phyloP scores from a whole-genome alignment of 1,140 invertebrate species.

The Ostrea denselamellosa region DNA sequence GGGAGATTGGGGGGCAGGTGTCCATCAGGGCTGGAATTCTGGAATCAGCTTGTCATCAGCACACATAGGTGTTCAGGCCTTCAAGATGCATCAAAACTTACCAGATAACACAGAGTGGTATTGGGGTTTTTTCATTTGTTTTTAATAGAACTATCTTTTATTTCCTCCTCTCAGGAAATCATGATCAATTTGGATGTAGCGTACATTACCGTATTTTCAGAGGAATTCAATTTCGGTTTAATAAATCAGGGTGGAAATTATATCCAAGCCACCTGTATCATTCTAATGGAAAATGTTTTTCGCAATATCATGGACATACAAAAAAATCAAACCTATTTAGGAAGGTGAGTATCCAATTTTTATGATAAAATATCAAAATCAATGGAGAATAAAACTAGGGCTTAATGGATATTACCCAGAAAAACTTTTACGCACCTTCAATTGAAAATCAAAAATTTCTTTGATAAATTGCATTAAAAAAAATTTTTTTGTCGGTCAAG shows the following conservation, averaged over 20 bases:
- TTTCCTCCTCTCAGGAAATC: not conserved
- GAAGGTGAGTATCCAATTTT: slow-evolving; percentile 26
- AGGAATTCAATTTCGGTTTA: not conserved
- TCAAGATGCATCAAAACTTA: not conserved
- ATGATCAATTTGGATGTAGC: slow-evolving; percentile 6
- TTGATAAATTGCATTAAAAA: slow-evolving; percentile 15
- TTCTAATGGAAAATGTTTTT: slow-evolving; percentile 2
- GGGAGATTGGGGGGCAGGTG: slow-evolving; percentile 30
- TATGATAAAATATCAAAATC: slow-evolving; percentile 26
- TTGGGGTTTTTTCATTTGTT: not conserved
- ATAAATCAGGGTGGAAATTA: slow-evolving; percentile 14
- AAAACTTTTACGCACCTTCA: not conserved
- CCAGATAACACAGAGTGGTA: not conserved
- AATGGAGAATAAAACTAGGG: not conserved
- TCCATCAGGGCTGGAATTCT: slow-evolving; percentile 7
- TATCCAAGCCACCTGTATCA: not conserved
- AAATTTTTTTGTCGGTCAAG: not conserved
- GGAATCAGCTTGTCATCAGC: not conserved
- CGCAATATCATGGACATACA: not conserved
- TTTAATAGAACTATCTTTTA: not conserved
- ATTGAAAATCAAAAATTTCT: slow-evolving; percentile 4
- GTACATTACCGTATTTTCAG: not conserved
- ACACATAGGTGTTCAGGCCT: slow-evolving; percentile 21
- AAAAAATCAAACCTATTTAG: not conserved
- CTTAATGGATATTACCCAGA: slow-evolving; percentile 17